These are phyloP conservation scores for Halocynthia roretzi DNA, from an alignment of 23 tunicate genomes.

Conservation along the genomic window DNA sequence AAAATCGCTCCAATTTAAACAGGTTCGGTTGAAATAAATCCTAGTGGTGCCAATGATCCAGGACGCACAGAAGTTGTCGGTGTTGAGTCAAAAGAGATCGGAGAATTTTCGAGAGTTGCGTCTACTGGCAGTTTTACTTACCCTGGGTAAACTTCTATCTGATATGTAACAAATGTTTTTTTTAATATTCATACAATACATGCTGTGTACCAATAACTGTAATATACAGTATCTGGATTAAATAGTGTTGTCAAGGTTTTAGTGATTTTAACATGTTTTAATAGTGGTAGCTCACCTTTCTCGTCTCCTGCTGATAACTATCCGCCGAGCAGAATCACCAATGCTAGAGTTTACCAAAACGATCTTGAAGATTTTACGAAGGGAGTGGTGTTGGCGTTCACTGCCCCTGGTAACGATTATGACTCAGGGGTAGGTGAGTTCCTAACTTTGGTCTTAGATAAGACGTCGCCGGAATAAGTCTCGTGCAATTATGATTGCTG, in stretches of 20 bases:
- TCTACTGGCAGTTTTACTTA: conserved; percentile 33
- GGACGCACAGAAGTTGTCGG: conserved; percentile 4
- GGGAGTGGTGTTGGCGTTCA: conserved; percentile 26
- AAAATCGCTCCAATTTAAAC: too few species aligned
- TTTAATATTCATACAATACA: too few species aligned
- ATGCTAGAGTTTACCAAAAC: conserved; percentile 12
- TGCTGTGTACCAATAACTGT: too few species aligned
- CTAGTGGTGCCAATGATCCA: neutral
- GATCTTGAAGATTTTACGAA: conserved; percentile 3
- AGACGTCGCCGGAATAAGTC: too few species aligned
- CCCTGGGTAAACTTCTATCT: neutral
- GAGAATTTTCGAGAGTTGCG: conserved; percentile 30
- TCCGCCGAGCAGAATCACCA: conserved; percentile 39
- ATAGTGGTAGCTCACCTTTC: too few species aligned
- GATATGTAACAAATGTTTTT: too few species aligned
- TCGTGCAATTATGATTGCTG: too few species aligned
- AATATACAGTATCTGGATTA: too few species aligned
- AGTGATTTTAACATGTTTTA: too few species aligned
- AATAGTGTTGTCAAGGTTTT: too few species aligned
- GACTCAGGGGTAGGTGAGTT: conserved; percentile 40
- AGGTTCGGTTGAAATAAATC: conserved; percentile 30
- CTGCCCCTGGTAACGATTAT: conserved; percentile 51
- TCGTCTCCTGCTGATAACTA: conserved; percentile 11
- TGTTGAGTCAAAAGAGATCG: conserved; percentile 18
- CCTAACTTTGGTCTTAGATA: too few species aligned